A percentile compares a stretch with the other conserved stretches of the same genome.
Conservation (phyloP, 2,113 vertebrate genomes). For the Cephalophus harveyi region DNA sequence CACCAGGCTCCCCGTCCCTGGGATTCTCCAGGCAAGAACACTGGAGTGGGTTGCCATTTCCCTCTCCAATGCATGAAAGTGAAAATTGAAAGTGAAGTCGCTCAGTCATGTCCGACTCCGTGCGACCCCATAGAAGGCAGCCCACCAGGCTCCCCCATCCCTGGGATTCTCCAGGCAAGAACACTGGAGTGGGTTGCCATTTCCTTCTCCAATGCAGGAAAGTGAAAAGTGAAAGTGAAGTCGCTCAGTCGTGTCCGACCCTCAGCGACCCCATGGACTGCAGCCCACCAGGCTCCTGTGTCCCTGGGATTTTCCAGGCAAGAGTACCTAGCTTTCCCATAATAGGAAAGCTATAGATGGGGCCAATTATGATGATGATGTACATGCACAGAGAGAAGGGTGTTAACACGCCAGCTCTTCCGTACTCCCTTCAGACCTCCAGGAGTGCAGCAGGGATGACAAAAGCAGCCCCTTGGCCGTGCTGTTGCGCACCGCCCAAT, state of each 20-base stretch:
- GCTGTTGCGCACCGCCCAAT: not conserved
- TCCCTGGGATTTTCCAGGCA: too few relatives aligned
- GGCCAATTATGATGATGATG: not conserved
- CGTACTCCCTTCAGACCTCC: not conserved
- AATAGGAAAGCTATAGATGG: not conserved
- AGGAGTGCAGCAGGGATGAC: not conserved
- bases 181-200: not conserved
- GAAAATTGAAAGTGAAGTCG: too few relatives aligned
- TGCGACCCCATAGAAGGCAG: too few relatives aligned
- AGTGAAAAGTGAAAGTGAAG: too few relatives aligned
- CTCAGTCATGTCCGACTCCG: too few relatives aligned
- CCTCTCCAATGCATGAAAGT: too few relatives aligned
- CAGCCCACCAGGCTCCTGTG: too few relatives aligned
- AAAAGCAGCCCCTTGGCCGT: not conserved
- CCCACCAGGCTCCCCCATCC: not conserved
- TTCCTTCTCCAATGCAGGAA: too few relatives aligned
- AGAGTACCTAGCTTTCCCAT: too few relatives aligned
- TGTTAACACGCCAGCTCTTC: not conserved
- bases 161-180: rapidly evolving
- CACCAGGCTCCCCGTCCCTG: too few relatives aligned
- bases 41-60: too few relatives aligned
- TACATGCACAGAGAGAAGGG: not conserved
- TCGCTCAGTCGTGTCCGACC: rapidly evolving
- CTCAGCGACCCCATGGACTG: rapidly evolving
- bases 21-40: too few relatives aligned